Percentiles rank a stretch among this genome's conserved stretches.
These are phyloP conservation scores for Acronicta psi DNA, from an alignment of 2,888 invertebrate genomes.

Conservation along the genomic window DNA sequence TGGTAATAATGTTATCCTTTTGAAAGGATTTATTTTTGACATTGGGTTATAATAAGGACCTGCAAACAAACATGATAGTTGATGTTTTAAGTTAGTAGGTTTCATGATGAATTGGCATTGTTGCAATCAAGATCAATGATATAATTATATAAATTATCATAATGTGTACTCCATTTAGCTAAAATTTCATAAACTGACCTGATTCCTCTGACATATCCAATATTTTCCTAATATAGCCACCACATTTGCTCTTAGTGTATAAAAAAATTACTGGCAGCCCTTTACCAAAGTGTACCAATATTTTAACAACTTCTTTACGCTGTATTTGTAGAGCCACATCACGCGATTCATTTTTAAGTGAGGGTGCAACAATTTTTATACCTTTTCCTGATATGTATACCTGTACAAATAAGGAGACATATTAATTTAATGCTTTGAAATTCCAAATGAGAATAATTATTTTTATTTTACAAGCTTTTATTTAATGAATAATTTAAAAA, in stretches of 20 bases:
- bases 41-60: slow-evolving; percentile 90
- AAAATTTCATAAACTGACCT: slow-evolving; percentile 61
- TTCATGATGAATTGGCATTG: too few species aligned
- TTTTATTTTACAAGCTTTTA: too few species aligned
- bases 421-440: too few species aligned
- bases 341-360: slow-evolving; percentile 86
- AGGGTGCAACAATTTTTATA: slow-evolving; percentile 90
- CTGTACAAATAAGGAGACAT: slow-evolving; percentile 70
- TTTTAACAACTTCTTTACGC: slow-evolving; percentile 91
- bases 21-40: slow-evolving; percentile 91
- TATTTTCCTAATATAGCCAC: slow-evolving; percentile 90
- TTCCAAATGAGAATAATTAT: too few species aligned
- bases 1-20: slow-evolving; percentile 93
- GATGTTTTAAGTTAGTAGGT: not conserved
- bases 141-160: too few species aligned
- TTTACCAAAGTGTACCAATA: slow-evolving; percentile 94
- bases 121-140: too few species aligned
- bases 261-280: slow-evolving; percentile 94
- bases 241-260: slow-evolving; percentile 92
- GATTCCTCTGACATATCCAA: slow-evolving; percentile 91
- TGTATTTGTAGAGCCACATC: slow-evolving; percentile 91
- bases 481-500: not conserved
- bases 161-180: too few species aligned
- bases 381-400: slow-evolving; percentile 89
- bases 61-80: slow-evolving; percentile 47